A percentile compares a stretch with the other conserved stretches of the same genome.
Conservation (phyloP, 2,797 vertebrate species). For the Melanotaenia maccullochi region DNA sequence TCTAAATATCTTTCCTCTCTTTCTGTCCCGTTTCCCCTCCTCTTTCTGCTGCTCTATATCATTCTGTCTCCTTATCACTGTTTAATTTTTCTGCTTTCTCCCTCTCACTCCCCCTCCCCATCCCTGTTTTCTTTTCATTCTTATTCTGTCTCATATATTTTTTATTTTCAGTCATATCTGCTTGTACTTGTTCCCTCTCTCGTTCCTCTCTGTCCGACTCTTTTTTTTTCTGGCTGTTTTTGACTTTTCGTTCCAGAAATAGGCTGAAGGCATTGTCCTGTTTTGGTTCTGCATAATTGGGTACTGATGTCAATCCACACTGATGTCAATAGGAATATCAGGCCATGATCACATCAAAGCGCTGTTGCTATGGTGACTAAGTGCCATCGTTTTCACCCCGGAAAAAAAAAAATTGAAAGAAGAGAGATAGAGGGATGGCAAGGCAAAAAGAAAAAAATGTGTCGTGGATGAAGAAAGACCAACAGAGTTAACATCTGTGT, state of each 20-base stretch:
- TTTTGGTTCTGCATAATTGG: conserved; percentile 75
- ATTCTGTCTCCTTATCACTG: conserved; percentile 29
- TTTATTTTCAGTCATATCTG: background rate
- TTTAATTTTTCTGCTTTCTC: conserved; percentile 15
- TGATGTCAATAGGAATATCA: conserved; percentile 81
- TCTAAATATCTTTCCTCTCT: conserved; percentile 49
- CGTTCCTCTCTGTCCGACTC: background rate
- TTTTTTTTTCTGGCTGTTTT: background rate
- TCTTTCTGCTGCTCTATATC: conserved; percentile 41
- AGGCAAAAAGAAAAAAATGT: conserved; percentile 38
- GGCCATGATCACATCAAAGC: conserved; percentile 82
- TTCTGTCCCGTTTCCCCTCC: conserved; percentile 44
- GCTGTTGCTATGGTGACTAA: conserved; percentile 84
- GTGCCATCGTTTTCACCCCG: conserved; percentile 81
- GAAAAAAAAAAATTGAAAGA: conserved; percentile 52
- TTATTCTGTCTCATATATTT: conserved; percentile 10
- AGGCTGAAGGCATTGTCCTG: conserved; percentile 53
- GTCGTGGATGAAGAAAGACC: conserved; percentile 38
- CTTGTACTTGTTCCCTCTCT: background rate
- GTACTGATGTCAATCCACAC: conserved; percentile 78
- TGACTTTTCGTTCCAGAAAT: conserved; percentile 45
- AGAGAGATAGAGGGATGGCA: conserved; percentile 43
- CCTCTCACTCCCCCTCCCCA: conserved; percentile 7
- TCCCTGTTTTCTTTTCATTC: conserved; percentile 33
- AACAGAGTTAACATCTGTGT: conserved; percentile 18